Evolutionary conservation across 1,140 invertebrate genomes (phyloP).

Genomic region (Scaptomyza hsui): DNA sequence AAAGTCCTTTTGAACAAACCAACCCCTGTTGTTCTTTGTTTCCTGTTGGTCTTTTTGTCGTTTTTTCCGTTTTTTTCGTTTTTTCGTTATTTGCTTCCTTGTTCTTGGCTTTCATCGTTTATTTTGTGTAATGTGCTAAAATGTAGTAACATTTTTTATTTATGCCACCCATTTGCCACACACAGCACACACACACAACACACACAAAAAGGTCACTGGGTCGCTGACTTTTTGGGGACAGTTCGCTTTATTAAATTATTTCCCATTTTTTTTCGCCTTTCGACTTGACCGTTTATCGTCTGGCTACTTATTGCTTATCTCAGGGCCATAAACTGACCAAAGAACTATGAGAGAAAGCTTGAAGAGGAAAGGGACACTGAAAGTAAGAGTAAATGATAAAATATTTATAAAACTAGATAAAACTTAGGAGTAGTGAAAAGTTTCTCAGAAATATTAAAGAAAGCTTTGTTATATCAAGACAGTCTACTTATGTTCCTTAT

Average conservation of each 20-base stretch:
- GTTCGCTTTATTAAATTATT: slow-evolving; percentile 75
- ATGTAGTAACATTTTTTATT: slow-evolving; percentile 75
- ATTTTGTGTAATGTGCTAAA: slow-evolving; percentile 68
- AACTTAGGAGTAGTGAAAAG: neutral
- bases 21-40: slow-evolving; percentile 26
- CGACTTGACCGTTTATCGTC: slow-evolving; percentile 25
- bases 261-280: slow-evolving; percentile 30
- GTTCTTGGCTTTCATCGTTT: slow-evolving; percentile 31
- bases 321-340: slow-evolving; percentile 57
- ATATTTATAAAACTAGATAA: neutral
- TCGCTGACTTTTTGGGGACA: slow-evolving; percentile 41
- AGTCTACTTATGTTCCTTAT: neutral
- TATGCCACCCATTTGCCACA: slow-evolving; percentile 58
- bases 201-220: slow-evolving; percentile 63
- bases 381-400: neutral
- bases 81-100: slow-evolving; percentile 26
- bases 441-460: too few relatives aligned
- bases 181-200: slow-evolving; percentile 3
- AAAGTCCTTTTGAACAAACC: neutral
- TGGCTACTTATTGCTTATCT: slow-evolving; percentile 58
- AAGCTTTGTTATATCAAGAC: too few relatives aligned
- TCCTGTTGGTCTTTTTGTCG: slow-evolving; percentile 18
- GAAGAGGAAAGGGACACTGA: slow-evolving; percentile 4
- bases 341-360: slow-evolving; percentile 37
- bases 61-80: slow-evolving; percentile 12